A percentile compares a stretch with the other conserved stretches of the same genome.
phyloP scores from a whole-genome alignment of 2,113 vertebrate genomes.

The Rhinolophus ferrumequinum region DNA sequence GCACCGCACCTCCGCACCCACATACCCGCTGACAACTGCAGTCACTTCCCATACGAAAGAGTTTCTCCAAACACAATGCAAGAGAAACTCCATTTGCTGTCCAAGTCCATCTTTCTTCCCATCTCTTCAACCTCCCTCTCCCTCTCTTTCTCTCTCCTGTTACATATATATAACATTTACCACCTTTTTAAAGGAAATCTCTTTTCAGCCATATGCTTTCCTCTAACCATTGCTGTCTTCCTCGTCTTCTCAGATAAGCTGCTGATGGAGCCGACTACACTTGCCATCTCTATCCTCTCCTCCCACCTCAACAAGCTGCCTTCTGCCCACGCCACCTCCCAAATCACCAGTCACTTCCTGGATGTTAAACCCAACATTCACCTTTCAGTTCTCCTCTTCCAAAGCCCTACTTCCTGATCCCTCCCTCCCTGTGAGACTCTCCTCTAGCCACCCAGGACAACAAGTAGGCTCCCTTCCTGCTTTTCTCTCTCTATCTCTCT shows the following conservation, averaged over 20 bases:
- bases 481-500: neutral
- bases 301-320: neutral
- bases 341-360: neutral
- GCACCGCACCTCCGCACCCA: neutral
- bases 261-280: neutral
- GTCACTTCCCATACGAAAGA: neutral
- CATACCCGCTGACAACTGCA: neutral
- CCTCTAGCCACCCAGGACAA: neutral
- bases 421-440: neutral
- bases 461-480: neutral
- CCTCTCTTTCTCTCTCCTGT: neutral
- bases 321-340: neutral
- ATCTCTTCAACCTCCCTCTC: neutral
- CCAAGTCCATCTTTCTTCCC: neutral
- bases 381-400: neutral
- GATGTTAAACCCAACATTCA: neutral
- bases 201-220: neutral
- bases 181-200: neutral
- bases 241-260: neutral
- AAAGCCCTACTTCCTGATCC: no score
- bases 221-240: neutral
- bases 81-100: neutral
- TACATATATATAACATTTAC: neutral
- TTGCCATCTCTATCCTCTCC: accelerated
- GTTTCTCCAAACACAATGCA: neutral